Conservation (phyloP, 2,113 vertebrate genomes). For the Pipa parva region DNA sequence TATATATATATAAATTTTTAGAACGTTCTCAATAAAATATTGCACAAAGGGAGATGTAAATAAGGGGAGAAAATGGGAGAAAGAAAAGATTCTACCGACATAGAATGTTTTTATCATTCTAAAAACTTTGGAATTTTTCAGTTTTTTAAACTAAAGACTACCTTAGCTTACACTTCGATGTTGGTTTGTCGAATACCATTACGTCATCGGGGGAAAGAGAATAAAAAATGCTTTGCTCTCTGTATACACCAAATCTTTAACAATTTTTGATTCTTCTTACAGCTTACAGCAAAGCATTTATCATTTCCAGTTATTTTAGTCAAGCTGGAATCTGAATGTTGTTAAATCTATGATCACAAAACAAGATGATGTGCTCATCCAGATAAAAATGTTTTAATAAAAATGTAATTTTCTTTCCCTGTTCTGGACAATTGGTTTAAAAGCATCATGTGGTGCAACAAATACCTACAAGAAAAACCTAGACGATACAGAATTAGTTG, state of each 20-base stretch:
- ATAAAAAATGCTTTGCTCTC: too few species aligned
- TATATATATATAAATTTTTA: too few species aligned
- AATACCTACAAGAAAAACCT: conserved; percentile 23
- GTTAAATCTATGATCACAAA: conserved; percentile 23
- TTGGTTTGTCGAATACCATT: too few species aligned
- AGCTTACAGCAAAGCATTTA: neutral
- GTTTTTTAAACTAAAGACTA: too few species aligned
- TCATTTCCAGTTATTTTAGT: neutral
- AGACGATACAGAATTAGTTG: conserved; percentile 31
- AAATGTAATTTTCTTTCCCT: conserved; percentile 32
- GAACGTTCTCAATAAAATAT: too few species aligned
- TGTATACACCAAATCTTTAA: too few species aligned
- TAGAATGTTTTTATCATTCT: too few species aligned
- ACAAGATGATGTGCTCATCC: conserved; percentile 2
- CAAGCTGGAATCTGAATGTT: neutral
- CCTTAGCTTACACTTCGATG: too few species aligned
- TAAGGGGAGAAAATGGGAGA: neutral
- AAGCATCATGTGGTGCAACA: conserved; percentile 31
- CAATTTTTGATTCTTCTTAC: neutral
- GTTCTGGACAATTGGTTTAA: conserved; percentile 25
- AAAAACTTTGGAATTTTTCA: too few species aligned
- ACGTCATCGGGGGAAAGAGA: too few species aligned
- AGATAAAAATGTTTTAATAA: conserved; percentile 15
- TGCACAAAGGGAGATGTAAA: neutral
- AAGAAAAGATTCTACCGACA: too few species aligned